Evolutionary conservation across 1,140 invertebrate genomes (phyloP).

Genomic region (Drosophila tsacasi): DNA sequence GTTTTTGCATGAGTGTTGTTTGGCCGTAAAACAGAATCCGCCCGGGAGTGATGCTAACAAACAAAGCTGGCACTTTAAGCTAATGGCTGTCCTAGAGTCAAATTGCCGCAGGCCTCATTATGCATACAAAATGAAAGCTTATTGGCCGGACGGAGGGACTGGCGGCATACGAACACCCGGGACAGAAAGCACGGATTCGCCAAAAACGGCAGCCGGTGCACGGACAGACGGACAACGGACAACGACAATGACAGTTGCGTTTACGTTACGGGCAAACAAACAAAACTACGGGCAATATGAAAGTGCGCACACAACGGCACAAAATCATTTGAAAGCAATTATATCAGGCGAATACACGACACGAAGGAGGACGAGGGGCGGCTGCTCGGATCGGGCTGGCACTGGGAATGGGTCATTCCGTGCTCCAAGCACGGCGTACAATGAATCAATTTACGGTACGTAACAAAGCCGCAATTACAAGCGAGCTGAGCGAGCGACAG

Average conservation of each 20-base stretch:
- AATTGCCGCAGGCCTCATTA: conserved; percentile 76
- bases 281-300: conserved; percentile 64
- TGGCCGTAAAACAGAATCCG: conserved; percentile 26
- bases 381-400: background rate
- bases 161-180: conserved; percentile 17
- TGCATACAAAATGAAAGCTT: conserved; percentile 77
- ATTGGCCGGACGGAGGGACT: conserved; percentile 53
- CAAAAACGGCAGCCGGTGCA: conserved; percentile 9
- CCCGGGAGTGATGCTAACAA: conserved; percentile 33
- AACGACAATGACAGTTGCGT: conserved; percentile 45
- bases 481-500: conserved; percentile 20
- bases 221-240: conserved; percentile 13
- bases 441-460: conserved; percentile 83
- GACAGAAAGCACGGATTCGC: conserved; percentile 16
- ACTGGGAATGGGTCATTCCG: conserved; percentile 36
- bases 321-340: conserved; percentile 84
- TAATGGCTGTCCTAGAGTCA: conserved; percentile 66
- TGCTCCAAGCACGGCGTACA: conserved; percentile 65
- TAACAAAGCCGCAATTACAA: conserved; percentile 82
- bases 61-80: conserved; percentile 56
- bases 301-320: conserved; percentile 77
- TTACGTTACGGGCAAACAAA: conserved; percentile 44
- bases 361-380: background rate
- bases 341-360: conserved; percentile 49
- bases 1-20: conserved; percentile 28